Evolutionary conservation across 2,113 vertebrate genomes (phyloP).

Genomic region (Beaufortia kweichowensis): DNA sequence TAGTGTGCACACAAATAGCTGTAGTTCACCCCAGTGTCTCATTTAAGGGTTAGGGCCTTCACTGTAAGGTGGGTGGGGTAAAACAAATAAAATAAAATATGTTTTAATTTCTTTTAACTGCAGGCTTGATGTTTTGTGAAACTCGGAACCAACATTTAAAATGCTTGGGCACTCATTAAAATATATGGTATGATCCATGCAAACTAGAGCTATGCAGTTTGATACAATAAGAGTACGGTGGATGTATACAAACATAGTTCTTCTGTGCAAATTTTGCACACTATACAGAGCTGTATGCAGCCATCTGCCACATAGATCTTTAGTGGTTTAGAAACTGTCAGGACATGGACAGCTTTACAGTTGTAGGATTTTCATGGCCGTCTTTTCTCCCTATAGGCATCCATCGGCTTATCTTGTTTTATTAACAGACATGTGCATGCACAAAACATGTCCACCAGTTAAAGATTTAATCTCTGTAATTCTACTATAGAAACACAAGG

Average conservation of each 20-base stretch:
- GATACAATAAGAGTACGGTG: not conserved
- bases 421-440: not conserved
- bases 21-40: too few relatives aligned
- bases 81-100: too few relatives aligned
- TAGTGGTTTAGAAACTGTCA: slow-evolving; percentile 4
- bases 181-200: not conserved
- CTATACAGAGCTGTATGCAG: not conserved
- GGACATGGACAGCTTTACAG: slow-evolving; percentile 4
- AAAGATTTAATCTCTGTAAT: too few relatives aligned
- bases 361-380: not conserved
- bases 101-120: too few relatives aligned
- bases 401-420: slow-evolving; percentile 2
- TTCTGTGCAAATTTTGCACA: not conserved
- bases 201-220: not conserved
- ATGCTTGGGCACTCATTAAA: too few relatives aligned
- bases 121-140: too few relatives aligned
- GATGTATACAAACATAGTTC: not conserved
- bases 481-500: not conserved
- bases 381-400: not conserved
- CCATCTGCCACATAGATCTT: not conserved
- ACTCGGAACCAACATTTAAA: too few relatives aligned
- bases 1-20: too few relatives aligned
- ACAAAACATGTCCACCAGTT: not conserved
- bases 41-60: too few relatives aligned
- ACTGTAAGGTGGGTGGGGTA: too few relatives aligned